Conservation (phyloP, 2,888 invertebrate species). For the Cerceris ruficornis region DNA sequence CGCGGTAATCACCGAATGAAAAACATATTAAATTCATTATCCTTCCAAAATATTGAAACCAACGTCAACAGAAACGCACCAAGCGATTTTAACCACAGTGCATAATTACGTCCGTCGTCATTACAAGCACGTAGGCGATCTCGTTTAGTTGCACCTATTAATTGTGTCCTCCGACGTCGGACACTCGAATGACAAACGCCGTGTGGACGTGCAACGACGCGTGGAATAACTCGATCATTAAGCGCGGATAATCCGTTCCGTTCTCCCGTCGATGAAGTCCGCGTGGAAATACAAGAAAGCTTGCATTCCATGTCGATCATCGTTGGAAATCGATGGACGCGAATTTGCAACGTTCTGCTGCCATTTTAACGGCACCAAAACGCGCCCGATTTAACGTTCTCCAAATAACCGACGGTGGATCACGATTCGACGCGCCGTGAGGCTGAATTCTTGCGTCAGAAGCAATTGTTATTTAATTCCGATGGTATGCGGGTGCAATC, state of each 20-base stretch:
- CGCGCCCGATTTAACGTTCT: background rate
- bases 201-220: constrained; percentile 42
- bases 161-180: constrained; percentile 54
- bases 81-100: constrained; percentile 47
- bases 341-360: constrained; percentile 8
- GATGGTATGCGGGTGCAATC: constrained; percentile 16
- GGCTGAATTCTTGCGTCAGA: constrained; percentile 2
- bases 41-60: too few relatives aligned
- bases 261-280: constrained; percentile 14
- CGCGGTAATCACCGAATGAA: too few relatives aligned
- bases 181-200: constrained; percentile 52
- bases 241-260: constrained; percentile 50
- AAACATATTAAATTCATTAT: too few relatives aligned
- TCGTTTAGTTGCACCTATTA: constrained; percentile 59
- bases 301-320: background rate
- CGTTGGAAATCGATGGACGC: constrained; percentile 8
- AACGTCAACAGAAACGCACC: constrained; percentile 42
- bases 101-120: constrained; percentile 58
- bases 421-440: background rate
- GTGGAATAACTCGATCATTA: constrained; percentile 50
- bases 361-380: background rate
- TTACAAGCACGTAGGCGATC: constrained; percentile 56
- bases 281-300: constrained; percentile 26
- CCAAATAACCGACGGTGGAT: background rate
- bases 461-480: constrained; percentile 46